Conservation (phyloP, 1,140 invertebrate genomes). For the Zaprionus nigranus region DNA sequence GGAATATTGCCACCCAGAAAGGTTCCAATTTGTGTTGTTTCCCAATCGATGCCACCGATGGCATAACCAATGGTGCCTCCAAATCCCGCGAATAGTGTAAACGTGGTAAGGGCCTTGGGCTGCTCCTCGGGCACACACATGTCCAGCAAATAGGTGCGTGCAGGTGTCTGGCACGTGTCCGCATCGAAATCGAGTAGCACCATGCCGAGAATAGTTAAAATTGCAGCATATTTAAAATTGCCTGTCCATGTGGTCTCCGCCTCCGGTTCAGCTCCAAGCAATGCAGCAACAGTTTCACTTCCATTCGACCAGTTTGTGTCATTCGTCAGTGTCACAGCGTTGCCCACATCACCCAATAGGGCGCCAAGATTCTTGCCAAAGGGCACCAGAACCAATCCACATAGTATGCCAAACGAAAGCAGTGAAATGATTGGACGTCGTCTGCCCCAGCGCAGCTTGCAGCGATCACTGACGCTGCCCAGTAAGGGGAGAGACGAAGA, state of each 20-base stretch:
- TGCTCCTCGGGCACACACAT: constrained; percentile 92
- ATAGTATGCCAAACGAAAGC: constrained; percentile 90
- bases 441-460: constrained; percentile 88
- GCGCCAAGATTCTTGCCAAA: constrained; percentile 90
- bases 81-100: constrained; percentile 93
- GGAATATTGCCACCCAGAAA: constrained; percentile 90
- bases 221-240: constrained; percentile 86
- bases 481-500: constrained; percentile 91
- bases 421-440: constrained; percentile 92
- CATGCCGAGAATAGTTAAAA: constrained; percentile 93
- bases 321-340: background rate
- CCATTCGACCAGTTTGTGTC: constrained; percentile 6
- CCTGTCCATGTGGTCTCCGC: constrained; percentile 27
- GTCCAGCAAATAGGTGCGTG: constrained; percentile 93
- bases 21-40: constrained; percentile 87
- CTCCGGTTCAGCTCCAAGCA: constrained; percentile 17
- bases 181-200: constrained; percentile 93
- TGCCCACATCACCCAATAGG: constrained; percentile 87
- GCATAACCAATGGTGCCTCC: constrained; percentile 93
- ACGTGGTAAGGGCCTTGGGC: constrained; percentile 90
- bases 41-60: constrained; percentile 93
- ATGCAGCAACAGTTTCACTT: constrained; percentile 54
- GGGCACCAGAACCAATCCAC: constrained; percentile 89
- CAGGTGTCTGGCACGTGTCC: constrained; percentile 93
- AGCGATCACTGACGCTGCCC: constrained; percentile 93